phyloP scores from a whole-genome alignment of 2,888 invertebrate genomes.

The Acrobasis repandana region DNA sequence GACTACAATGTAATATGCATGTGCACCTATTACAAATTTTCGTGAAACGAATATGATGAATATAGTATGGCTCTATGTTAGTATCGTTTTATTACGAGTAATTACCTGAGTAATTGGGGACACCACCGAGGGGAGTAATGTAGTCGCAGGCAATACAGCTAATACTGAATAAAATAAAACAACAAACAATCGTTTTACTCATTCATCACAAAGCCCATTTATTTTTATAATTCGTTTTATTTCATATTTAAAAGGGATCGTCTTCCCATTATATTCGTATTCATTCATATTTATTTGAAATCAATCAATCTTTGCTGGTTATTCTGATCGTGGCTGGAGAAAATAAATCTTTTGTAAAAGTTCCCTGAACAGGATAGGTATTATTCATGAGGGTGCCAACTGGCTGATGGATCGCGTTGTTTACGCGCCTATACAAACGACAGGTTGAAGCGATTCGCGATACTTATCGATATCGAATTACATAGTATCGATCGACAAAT shows the following conservation, averaged over 20 bases:
- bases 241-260: constrained; percentile 34
- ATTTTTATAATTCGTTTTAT: constrained; percentile 31
- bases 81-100: no score
- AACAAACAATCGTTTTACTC: background rate
- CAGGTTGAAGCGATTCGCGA: constrained; percentile 28
- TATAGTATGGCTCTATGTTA: background rate
- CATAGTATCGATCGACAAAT: constrained; percentile 2
- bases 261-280: constrained; percentile 40
- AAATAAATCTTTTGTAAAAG: constrained; percentile 79
- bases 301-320: constrained; percentile 77
- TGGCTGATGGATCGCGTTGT: constrained; percentile 73
- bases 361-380: constrained; percentile 71
- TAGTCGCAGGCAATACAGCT: background rate
- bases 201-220: constrained; percentile 24
- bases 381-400: constrained; percentile 77
- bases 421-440: constrained; percentile 37
- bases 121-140: no score
- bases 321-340: constrained; percentile 60
- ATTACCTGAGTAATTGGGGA: no score
- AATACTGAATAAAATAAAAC: background rate
- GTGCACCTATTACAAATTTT: no score
- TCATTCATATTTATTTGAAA: constrained; percentile 71
- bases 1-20: no score
- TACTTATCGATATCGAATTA: background rate
- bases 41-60: no score